Conservation (phyloP, 2,113 vertebrate genomes). For the Plecturocebus donacophilus region DNA sequence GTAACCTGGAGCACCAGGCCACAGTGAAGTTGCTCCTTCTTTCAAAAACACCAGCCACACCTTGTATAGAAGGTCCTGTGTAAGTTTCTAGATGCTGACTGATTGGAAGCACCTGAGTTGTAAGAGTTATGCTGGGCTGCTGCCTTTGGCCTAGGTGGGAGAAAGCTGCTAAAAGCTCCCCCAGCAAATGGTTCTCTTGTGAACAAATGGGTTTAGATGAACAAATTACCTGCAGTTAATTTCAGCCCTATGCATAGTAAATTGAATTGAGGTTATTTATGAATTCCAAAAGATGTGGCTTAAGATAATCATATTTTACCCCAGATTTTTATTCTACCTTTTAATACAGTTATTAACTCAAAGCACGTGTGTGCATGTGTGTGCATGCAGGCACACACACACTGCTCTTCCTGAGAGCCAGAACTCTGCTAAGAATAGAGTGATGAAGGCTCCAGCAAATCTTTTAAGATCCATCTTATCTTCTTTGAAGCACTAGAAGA, state of each 20-base stretch:
- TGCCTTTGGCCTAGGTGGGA: background rate
- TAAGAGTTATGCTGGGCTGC: background rate
- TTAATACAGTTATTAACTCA: background rate
- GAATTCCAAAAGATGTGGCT: background rate
- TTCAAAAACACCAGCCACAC: background rate
- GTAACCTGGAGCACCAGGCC: too few relatives aligned
- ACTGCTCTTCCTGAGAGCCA: background rate
- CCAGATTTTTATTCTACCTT: background rate
- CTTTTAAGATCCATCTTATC: background rate
- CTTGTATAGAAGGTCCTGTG: background rate
- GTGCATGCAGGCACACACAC: background rate
- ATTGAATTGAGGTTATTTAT: background rate
- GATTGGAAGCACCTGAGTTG: background rate
- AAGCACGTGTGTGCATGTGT: background rate
- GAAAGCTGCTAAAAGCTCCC: background rate
- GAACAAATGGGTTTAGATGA: background rate
- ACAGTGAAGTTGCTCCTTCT: background rate
- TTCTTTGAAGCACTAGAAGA: background rate
- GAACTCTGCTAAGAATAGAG: background rate
- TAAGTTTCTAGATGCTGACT: background rate
- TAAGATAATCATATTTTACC: background rate
- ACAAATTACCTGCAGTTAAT: background rate
- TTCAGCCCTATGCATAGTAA: background rate
- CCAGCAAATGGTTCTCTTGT: background rate
- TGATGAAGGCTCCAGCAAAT: background rate